These are phyloP conservation scores for Neosalanx taihuensis DNA, from an alignment of 2,797 vertebrate genomes.

Conservation along the genomic window DNA sequence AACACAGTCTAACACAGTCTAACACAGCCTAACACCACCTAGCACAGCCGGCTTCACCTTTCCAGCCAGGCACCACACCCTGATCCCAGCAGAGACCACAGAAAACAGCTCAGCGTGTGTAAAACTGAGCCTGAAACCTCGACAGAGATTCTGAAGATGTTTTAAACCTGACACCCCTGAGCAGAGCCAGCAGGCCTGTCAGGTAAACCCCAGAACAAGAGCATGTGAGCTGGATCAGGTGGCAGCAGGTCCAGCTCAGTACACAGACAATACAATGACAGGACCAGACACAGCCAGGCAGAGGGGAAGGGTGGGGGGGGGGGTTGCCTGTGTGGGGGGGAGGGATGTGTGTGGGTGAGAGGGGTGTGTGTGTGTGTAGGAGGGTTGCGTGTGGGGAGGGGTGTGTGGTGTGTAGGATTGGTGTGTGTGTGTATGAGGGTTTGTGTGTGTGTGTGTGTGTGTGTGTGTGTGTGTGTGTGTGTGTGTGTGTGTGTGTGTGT, in stretches of 20 bases:
- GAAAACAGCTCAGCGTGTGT: background rate
- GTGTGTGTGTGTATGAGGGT: conserved; percentile 3
- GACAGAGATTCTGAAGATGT: too few relatives aligned
- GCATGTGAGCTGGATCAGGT: background rate
- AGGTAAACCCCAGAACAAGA: background rate
- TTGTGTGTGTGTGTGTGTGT: background rate
- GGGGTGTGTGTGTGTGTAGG: background rate
- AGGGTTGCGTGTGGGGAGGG: background rate
- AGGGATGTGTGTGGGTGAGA: background rate
- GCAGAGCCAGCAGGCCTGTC: background rate
- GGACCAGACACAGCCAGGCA: background rate
- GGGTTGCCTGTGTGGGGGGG: background rate
- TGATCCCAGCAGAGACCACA: background rate
- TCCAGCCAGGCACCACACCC: too few relatives aligned
- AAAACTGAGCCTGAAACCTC: too few relatives aligned
- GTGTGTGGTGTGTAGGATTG: background rate
- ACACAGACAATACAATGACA: background rate
- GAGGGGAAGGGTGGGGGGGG: background rate
- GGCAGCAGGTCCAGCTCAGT: background rate
- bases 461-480: background rate
- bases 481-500: background rate
- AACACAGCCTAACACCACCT: too few relatives aligned
- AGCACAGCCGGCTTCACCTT: too few relatives aligned
- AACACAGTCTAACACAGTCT: too few relatives aligned
- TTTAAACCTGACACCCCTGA: conserved; percentile 1